A percentile compares a stretch with the other conserved stretches of the same genome.
Conservation (phyloP, 2,888 invertebrate genomes). For the Bombyx huttoni region DNA sequence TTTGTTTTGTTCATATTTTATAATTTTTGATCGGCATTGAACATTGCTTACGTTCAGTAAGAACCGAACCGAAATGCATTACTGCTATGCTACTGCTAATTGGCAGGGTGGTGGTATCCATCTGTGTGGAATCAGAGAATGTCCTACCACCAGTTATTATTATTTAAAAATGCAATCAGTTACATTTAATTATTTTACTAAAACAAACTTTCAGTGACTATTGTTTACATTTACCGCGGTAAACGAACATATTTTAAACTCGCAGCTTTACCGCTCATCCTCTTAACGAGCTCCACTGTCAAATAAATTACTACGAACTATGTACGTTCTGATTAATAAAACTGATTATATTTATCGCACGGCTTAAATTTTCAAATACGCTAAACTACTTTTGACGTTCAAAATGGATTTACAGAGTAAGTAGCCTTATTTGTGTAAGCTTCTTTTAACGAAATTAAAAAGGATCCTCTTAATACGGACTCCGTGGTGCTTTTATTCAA, state of each 20-base stretch:
- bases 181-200: too few species aligned
- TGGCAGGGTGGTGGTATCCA: too few species aligned
- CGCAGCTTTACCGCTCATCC: conserved; percentile 49
- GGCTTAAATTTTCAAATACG: conserved; percentile 37
- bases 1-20: not conserved
- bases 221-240: conserved; percentile 35
- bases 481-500: too few species aligned
- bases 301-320: conserved; percentile 52
- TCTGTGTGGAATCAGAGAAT: too few species aligned
- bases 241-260: conserved; percentile 42
- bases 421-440: not conserved
- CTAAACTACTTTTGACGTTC: conserved; percentile 30
- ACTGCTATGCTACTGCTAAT: too few species aligned
- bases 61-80: too few species aligned
- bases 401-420: conserved; percentile 29
- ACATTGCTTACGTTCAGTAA: not conserved
- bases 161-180: too few species aligned
- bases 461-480: too few species aligned
- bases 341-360: conserved; percentile 43
- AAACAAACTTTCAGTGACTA: conserved; percentile 3
- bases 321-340: conserved; percentile 52
- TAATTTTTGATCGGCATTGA: not conserved
- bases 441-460: too few species aligned
- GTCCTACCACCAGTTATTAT: too few species aligned
- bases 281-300: conserved; percentile 49